phyloP scores from a whole-genome alignment of 2,888 invertebrate genomes.

The Euplexia lucipara region DNA sequence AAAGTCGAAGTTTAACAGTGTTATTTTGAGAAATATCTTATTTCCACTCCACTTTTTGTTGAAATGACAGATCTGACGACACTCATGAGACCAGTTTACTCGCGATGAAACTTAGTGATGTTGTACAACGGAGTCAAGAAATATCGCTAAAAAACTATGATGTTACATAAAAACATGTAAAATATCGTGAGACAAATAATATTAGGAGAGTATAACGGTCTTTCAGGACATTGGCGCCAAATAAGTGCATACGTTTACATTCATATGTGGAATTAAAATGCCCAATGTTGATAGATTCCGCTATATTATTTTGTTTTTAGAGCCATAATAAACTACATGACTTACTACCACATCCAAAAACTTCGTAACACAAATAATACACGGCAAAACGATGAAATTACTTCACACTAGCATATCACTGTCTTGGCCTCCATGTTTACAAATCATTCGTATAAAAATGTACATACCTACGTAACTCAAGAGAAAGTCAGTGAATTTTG shows the following conservation, averaged over 20 bases:
- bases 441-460: conserved; percentile 87
- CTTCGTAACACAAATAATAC: conserved; percentile 63
- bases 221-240: conserved; percentile 89
- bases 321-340: conserved; percentile 43
- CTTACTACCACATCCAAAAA: conserved; percentile 74
- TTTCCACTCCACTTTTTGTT: conserved; percentile 77
- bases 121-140: conserved; percentile 59
- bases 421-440: conserved; percentile 91
- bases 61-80: conserved; percentile 89
- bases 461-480: conserved; percentile 73
- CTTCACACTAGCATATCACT: conserved; percentile 80
- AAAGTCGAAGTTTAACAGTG: conserved; percentile 27
- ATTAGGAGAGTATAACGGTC: conserved; percentile 83
- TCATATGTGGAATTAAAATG: conserved; percentile 54
- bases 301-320: conserved; percentile 39
- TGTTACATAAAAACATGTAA: conserved; percentile 56
- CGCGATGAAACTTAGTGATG: conserved; percentile 73
- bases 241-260: conserved; percentile 90
- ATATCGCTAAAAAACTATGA: conserved; percentile 52
- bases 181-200: conserved; percentile 58
- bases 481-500: conserved; percentile 84
- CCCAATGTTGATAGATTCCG: conserved; percentile 53
- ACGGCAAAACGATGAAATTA: conserved; percentile 71
- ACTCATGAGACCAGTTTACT: conserved; percentile 87
- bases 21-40: conserved; percentile 67